phyloP scores from a whole-genome alignment of 2,797 vertebrate genomes.

The Tapirus indicus region DNA sequence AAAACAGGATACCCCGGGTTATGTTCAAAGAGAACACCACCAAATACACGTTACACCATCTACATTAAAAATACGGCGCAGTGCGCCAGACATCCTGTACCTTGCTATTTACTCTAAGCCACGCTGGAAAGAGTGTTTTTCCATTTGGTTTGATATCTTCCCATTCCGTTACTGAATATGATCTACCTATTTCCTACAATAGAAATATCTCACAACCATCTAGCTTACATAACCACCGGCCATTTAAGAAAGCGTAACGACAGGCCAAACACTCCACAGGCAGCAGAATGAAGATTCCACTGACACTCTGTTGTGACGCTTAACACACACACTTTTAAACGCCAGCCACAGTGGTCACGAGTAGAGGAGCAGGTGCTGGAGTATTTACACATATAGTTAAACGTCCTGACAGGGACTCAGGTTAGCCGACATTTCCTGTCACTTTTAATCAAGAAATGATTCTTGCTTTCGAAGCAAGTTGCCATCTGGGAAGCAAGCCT shows the following conservation, averaged over 20 bases:
- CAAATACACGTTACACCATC: accelerated
- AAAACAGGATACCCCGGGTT: background rate
- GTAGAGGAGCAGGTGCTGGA: accelerated
- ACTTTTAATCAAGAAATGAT: background rate
- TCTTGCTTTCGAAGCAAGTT: background rate
- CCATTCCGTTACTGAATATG: accelerated
- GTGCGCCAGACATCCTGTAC: accelerated
- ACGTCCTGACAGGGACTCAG: background rate
- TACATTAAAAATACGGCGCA: accelerated
- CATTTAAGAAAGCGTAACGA: background rate
- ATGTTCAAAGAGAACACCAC: accelerated
- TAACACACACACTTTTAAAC: accelerated
- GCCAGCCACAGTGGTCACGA: accelerated
- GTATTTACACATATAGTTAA: accelerated
- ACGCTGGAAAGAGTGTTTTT: background rate
- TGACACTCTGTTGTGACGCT: background rate
- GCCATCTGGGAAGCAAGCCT: background rate
- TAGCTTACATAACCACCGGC: accelerated
- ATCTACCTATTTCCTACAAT: accelerated
- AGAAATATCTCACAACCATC: background rate
- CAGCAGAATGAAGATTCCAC: background rate
- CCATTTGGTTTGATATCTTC: accelerated
- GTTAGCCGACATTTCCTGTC: background rate
- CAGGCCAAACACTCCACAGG: background rate
- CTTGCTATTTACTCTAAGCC: accelerated